These are phyloP conservation scores for Bungarus multicinctus DNA, from an alignment of 2,113 vertebrate genomes.

Conservation along the genomic window DNA sequence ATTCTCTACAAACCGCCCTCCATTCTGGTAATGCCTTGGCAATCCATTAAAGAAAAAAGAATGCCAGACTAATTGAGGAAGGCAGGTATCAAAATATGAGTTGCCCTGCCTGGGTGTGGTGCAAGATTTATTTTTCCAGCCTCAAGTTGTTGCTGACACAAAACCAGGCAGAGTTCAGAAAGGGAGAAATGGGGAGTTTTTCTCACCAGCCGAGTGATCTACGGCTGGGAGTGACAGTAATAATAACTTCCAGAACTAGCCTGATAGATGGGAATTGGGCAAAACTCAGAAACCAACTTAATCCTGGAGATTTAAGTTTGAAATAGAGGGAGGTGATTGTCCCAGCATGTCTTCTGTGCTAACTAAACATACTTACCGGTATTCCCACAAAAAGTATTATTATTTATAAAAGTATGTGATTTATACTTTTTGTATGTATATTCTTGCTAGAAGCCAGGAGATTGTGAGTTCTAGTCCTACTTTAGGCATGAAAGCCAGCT, in stretches of 20 bases:
- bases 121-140: conserved; percentile 1
- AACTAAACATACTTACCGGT: background rate
- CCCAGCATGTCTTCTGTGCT: background rate
- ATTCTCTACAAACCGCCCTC: background rate
- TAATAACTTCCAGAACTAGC: background rate
- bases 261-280: background rate
- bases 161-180: background rate
- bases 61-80: background rate
- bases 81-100: conserved; percentile 1
- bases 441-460: too few relatives aligned
- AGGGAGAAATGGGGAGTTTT: background rate
- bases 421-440: too few relatives aligned
- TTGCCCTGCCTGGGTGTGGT: background rate
- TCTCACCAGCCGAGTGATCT: background rate
- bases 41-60: background rate
- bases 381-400: background rate
- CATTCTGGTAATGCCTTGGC: background rate
- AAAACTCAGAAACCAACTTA: background rate
- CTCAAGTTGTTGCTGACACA: background rate
- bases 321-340: background rate
- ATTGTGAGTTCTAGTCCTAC: too few relatives aligned
- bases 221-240: background rate
- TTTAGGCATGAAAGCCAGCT: too few relatives aligned
- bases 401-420: too few relatives aligned
- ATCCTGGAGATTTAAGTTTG: background rate